phyloP scores from a whole-genome alignment of 2,888 invertebrate species.

The Callosobruchus maculatus region DNA sequence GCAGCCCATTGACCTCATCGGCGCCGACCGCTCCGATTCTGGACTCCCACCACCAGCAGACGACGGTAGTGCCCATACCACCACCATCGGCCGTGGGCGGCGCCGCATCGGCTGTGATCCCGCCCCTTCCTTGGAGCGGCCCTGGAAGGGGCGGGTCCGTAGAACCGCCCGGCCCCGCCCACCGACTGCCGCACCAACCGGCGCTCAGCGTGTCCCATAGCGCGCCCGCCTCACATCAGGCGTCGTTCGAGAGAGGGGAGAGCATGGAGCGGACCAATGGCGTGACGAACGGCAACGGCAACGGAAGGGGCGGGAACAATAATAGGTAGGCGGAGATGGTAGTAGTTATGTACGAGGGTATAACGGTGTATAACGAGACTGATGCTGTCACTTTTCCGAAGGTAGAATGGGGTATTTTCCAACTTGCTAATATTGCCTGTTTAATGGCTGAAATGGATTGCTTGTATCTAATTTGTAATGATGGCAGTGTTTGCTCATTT shows the following conservation, averaged over 20 bases:
- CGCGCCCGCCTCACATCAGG: constrained; percentile 48
- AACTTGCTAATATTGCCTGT: too few species aligned
- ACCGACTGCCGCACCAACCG: constrained; percentile 9
- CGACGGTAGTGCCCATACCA: constrained; percentile 28
- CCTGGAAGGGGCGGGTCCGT: constrained; percentile 1
- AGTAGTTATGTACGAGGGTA: neutral
- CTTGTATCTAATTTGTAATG: too few species aligned
- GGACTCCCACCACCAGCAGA: constrained; percentile 38
- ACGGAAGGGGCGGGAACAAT: constrained; percentile 14
- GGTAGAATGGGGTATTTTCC: too few species aligned
- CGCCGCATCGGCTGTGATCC: neutral
- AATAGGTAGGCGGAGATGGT: constrained; percentile 24
- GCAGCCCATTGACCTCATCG: constrained; percentile 54
- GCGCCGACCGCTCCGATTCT: constrained; percentile 51
- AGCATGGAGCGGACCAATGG: constrained; percentile 40
- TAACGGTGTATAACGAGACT: too few species aligned
- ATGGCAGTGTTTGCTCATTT: too few species aligned
- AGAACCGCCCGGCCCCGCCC: constrained; percentile 8
- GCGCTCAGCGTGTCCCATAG: constrained; percentile 47
- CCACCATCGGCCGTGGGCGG: neutral
- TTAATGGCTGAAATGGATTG: too few species aligned
- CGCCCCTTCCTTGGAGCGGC: neutral
- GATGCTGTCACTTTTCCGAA: too few species aligned
- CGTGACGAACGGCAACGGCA: constrained; percentile 5
- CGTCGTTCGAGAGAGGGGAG: constrained; percentile 48